These are phyloP conservation scores for Aeoliscus strigatus DNA, from an alignment of 2,797 vertebrate genomes.

Conservation along the genomic window DNA sequence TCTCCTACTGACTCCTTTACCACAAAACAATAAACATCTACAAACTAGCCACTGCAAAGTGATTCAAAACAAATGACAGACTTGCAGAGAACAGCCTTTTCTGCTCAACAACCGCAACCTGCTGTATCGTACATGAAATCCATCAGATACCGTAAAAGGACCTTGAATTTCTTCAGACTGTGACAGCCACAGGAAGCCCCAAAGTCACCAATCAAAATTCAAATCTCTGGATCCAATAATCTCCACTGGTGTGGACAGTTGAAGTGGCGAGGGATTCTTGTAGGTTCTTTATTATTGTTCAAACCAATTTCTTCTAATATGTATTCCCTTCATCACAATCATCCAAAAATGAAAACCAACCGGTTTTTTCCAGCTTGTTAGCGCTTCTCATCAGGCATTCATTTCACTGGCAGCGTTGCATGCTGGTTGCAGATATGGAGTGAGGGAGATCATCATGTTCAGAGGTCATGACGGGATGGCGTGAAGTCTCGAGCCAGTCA, in stretches of 20 bases:
- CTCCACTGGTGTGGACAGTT: slow-evolving; percentile 23
- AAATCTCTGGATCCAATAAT: slow-evolving; percentile 47
- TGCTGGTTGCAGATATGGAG: slow-evolving; percentile 48
- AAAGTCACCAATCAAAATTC: too few species aligned
- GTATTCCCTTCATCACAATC: slow-evolving; percentile 20
- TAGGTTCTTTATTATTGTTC: slow-evolving; percentile 25
- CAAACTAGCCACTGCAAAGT: slow-evolving; percentile 51
- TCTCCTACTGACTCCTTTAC: slow-evolving; percentile 27
- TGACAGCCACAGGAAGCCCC: slow-evolving; percentile 56
- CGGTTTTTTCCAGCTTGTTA: slow-evolving; percentile 20
- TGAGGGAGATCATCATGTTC: slow-evolving; percentile 25
- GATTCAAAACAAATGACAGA: slow-evolving; percentile 42
- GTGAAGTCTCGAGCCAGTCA: slow-evolving; percentile 78
- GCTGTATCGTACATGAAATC: slow-evolving; percentile 64
- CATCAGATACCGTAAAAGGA: slow-evolving; percentile 70
- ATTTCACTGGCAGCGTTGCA: slow-evolving; percentile 46
- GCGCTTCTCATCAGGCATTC: slow-evolving; percentile 20
- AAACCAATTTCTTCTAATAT: too few species aligned
- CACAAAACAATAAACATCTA: slow-evolving; percentile 42
- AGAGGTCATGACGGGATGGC: slow-evolving; percentile 82
- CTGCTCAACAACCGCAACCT: slow-evolving; percentile 23
- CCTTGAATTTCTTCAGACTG: slow-evolving; percentile 73
- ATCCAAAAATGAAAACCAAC: slow-evolving; percentile 32
- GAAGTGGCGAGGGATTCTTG: slow-evolving; percentile 27
- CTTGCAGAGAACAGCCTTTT: slow-evolving; percentile 29